Evolutionary conservation across 2,888 invertebrate genomes (phyloP).

Genomic region (Crepidodera aurea): DNA sequence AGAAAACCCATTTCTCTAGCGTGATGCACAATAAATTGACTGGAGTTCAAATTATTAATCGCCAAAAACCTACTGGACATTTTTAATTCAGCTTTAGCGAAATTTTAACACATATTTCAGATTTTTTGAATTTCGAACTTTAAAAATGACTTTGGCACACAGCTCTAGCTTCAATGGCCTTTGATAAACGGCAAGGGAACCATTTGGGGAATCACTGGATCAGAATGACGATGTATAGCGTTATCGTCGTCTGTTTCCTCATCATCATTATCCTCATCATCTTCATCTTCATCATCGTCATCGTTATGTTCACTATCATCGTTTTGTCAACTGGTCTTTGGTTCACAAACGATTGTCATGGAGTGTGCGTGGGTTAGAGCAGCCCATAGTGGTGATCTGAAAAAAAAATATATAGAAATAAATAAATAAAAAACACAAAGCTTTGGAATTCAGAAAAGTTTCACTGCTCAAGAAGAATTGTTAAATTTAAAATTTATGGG

Average conservation of each 20-base stretch:
- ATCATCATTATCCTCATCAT: constrained; percentile 42
- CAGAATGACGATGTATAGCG: constrained; percentile 37
- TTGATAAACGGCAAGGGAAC: constrained; percentile 56
- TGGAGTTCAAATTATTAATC: too few species aligned
- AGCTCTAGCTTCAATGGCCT: constrained; percentile 45
- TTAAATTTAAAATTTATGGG: too few species aligned
- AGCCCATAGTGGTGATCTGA: constrained; percentile 83
- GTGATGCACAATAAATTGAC: too few species aligned
- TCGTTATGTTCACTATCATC: constrained; percentile 43
- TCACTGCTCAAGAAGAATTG: too few species aligned
- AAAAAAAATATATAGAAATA: constrained; percentile 32
- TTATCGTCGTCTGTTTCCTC: constrained; percentile 13
- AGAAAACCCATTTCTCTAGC: too few species aligned
- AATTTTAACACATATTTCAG: too few species aligned
- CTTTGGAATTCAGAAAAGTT: too few species aligned
- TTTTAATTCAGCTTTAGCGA: too few species aligned
- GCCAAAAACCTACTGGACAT: too few species aligned
- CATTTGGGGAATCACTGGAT: constrained; percentile 57
- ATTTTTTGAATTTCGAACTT: background rate
- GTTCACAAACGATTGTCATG: constrained; percentile 50
- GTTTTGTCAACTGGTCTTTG: constrained; percentile 56
- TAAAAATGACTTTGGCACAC: too few species aligned
- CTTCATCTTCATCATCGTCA: constrained; percentile 45
- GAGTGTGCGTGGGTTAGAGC: constrained; percentile 79
- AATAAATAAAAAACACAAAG: background rate